Base-by-base conservation (phyloP, 1,140 invertebrate species). In the Plodia interpunctella region DNA sequence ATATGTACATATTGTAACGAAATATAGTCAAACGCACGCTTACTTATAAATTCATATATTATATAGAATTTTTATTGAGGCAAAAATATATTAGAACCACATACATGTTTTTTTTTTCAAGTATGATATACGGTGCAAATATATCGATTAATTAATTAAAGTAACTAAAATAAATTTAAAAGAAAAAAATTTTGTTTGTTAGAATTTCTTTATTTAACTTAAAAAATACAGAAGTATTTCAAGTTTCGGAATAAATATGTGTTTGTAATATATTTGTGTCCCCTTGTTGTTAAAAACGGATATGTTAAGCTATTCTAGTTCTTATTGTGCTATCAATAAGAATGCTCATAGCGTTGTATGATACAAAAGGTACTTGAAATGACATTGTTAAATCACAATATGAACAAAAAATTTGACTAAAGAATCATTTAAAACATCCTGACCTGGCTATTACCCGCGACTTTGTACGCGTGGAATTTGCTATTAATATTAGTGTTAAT, bases 241-340 rank as follows among this genome's bases (percentile, higher is more conserved):
- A n/a, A n/a, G n/a, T n/a, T n/a, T n/a, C n/a, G n/a, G n/a, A n/a
- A n/a, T n/a, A 25, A 6, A 25, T 51, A 13, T 28, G 20, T 51
- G 5, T 20, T 51, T 21, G 21, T 53, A 25, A 44, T 15, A 44
- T 44, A 44, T 44, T 15, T 44, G n/a, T 44, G 38, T n/a, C 38
- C 15, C 38, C n/a, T 5, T 15, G 2, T 10, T 10, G 3, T 15
- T 15, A 15, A 3, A 44, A 44, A 44, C 15, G 38, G n/a, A 44
- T 44, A 25, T 35, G 57, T 61, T 59, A 62, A 57, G 64, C 65
- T 67, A 65, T 66, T 64, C 57, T 62, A 65, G 63, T 65, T 65
- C 66, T 67, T 71, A 68, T 65, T 56, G 35, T 55, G 17, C 28
- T 13, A 9, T 8, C 15, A 59, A 68, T 71, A 68, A 71, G 65